Conservation (phyloP, 1,140 invertebrate species). For the Calosoma granatense region DNA sequence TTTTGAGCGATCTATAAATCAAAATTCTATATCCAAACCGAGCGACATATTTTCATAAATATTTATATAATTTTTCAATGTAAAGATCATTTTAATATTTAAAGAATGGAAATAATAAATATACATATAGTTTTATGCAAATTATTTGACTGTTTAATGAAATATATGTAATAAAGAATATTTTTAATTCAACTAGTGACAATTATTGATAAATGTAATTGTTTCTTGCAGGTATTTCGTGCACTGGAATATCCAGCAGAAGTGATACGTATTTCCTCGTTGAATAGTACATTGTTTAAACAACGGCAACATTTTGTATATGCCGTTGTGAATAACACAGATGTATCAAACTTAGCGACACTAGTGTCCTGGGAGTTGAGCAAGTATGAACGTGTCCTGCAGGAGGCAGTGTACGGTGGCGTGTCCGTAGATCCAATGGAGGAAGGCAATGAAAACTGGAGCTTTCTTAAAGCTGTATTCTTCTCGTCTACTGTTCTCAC, state of each 20-base stretch:
- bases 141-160: too few relatives aligned
- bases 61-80: too few relatives aligned
- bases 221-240: constrained; percentile 50
- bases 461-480: constrained; percentile 67
- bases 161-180: too few relatives aligned
- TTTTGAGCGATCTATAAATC: too few relatives aligned
- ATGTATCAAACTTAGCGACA: constrained; percentile 41
- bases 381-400: constrained; percentile 41
- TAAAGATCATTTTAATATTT: too few relatives aligned
- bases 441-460: constrained; percentile 49
- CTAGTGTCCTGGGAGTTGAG: constrained; percentile 47
- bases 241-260: constrained; percentile 63
- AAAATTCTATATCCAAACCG: too few relatives aligned
- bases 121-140: too few relatives aligned
- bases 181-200: too few relatives aligned
- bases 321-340: constrained; percentile 46
- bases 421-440: constrained; percentile 27
- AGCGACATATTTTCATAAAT: too few relatives aligned
- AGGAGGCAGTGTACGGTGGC: constrained; percentile 52
- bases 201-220: not conserved
- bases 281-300: constrained; percentile 39
- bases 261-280: constrained; percentile 43
- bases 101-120: too few relatives aligned
- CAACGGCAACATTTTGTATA: constrained; percentile 41
- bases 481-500: constrained; percentile 77